Conservation (phyloP, 2,113 vertebrate genomes). For the Harpagus bidentatus region DNA sequence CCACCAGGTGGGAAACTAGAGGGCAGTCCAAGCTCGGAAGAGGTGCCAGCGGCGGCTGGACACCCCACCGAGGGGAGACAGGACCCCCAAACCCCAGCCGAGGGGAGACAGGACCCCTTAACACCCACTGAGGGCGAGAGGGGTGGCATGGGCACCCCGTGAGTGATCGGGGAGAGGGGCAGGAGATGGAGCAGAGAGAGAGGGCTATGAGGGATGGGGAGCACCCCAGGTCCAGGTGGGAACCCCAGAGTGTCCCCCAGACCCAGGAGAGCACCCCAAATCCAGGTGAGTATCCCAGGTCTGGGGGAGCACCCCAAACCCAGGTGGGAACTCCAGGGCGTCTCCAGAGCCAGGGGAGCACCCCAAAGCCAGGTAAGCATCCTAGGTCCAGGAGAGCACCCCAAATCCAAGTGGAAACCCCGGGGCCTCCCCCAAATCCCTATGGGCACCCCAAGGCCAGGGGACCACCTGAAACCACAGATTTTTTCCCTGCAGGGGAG, state of each 20-base stretch:
- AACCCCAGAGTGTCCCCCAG: background rate
- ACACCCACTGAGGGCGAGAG: background rate
- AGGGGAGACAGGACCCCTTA: background rate
- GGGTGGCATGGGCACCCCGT: background rate
- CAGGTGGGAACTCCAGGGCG: background rate
- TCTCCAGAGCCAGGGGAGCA: background rate
- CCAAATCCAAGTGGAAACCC: background rate
- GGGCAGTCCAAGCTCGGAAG: background rate
- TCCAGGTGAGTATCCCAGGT: too few species aligned
- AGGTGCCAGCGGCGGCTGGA: background rate
- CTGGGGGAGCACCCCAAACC: background rate
- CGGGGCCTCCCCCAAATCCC: background rate
- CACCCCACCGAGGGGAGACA: accelerated
- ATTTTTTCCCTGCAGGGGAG: background rate
- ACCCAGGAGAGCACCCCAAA: background rate
- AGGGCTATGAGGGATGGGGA: background rate
- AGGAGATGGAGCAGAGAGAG: background rate
- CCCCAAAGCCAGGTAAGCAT: background rate
- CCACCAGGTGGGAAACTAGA: background rate
- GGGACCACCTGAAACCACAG: background rate
- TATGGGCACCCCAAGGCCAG: too few species aligned
- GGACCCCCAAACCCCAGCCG: background rate
- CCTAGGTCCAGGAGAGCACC: background rate
- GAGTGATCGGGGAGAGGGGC: background rate
- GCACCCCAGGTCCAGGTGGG: background rate